Percentiles rank a stretch among this genome's conserved stretches.
Evolutionary conservation across 2,888 invertebrate species (phyloP).

Genomic region (Lapara coniferarum): DNA sequence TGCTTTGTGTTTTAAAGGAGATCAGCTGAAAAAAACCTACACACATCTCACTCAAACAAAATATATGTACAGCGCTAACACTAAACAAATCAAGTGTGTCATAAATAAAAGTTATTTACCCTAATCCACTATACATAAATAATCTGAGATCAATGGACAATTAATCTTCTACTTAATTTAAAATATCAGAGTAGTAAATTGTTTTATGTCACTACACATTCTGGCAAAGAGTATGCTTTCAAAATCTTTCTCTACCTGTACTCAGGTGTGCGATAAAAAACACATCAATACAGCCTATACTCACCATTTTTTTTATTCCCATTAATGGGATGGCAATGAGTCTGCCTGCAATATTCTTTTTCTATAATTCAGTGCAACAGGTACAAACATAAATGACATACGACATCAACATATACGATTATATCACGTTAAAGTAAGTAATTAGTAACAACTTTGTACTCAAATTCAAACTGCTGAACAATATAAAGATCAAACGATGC

Average conservation of each 20-base stretch:
- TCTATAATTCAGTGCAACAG: not conserved
- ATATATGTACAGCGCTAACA: conserved; percentile 29
- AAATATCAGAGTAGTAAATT: not conserved
- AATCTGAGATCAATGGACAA: conserved; percentile 74
- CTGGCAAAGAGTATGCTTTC: conserved; percentile 35
- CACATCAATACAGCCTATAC: conserved; percentile 34
- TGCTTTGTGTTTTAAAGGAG: conserved; percentile 66
- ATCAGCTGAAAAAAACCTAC: conserved; percentile 57
- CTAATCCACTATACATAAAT: conserved; percentile 71
- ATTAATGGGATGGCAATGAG: conserved; percentile 7
- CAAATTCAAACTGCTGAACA: not conserved
- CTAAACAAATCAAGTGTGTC: conserved; percentile 45
- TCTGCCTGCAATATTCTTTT: not conserved
- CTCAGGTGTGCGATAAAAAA: conserved; percentile 71
- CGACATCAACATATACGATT: not conserved
- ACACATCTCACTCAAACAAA: conserved; percentile 42
- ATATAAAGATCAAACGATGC: not conserved
- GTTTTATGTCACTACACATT: conserved; percentile 31
- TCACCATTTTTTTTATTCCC: conserved; percentile 2
- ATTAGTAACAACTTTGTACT: conserved; percentile 19
- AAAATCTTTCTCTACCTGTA: conserved; percentile 49
- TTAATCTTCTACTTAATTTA: conserved; percentile 34
- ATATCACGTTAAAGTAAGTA: not conserved
- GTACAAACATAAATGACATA: not conserved
- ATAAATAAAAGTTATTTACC: conserved; percentile 74